These are phyloP conservation scores for Apis cerana DNA, from an alignment of 1,140 invertebrate species.

Conservation along the genomic window DNA sequence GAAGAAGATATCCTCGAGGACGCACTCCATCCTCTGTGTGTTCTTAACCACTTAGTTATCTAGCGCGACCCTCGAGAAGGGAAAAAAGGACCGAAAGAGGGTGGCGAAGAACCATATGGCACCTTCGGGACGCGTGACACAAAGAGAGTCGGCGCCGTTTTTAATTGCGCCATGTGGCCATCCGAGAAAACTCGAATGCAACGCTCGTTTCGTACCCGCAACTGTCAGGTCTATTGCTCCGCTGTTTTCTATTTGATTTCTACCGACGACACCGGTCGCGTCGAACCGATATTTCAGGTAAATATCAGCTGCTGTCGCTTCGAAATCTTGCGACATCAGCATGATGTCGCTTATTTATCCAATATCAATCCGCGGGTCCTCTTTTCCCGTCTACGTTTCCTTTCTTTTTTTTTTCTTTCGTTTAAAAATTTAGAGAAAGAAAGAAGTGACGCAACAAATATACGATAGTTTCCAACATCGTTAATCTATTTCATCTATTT, in stretches of 20 bases:
- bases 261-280: slow-evolving; percentile 46
- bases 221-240: slow-evolving; percentile 65
- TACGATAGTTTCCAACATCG: not conserved
- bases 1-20: not conserved
- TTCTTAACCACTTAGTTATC: slow-evolving; percentile 57
- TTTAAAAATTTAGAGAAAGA: not conserved
- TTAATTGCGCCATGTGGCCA: slow-evolving; percentile 79
- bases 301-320: slow-evolving; percentile 51
- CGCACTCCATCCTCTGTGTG: not conserved
- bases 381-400: not conserved
- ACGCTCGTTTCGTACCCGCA: slow-evolving; percentile 66
- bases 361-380: not conserved
- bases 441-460: not conserved
- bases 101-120: slow-evolving; percentile 75
- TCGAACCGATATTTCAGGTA: slow-evolving; percentile 42
- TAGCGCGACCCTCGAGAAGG: slow-evolving; percentile 37
- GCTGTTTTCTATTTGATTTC: slow-evolving; percentile 58
- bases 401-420: not conserved
- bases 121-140: slow-evolving; percentile 71
- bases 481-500: slow-evolving; percentile 16
- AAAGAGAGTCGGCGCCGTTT: slow-evolving; percentile 72
- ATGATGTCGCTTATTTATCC: slow-evolving; percentile 45
- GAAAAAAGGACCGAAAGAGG: slow-evolving; percentile 49
- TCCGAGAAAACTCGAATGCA: slow-evolving; percentile 35
- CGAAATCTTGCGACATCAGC: slow-evolving; percentile 16